Evolutionary conservation across 2,797 vertebrate species (phyloP).

Genomic region (Trematomus bernacchii): DNA sequence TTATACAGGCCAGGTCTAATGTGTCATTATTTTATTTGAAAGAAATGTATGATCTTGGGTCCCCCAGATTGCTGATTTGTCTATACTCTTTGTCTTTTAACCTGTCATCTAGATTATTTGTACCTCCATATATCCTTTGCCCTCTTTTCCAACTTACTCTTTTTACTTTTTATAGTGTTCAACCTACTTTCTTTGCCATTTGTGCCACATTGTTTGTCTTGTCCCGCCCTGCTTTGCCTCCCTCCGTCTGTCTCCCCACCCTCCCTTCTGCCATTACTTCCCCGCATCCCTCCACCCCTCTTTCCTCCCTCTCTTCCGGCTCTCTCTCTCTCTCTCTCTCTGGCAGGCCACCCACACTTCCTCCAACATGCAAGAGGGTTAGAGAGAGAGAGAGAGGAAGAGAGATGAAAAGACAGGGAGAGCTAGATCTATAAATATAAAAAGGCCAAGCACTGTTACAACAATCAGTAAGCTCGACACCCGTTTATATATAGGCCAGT

Average conservation of each 20-base stretch:
- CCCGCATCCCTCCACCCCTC: constrained; percentile 51
- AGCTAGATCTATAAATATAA: constrained; percentile 75
- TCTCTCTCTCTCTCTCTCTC: constrained; percentile 31
- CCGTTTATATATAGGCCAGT: constrained; percentile 71
- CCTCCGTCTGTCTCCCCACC: constrained; percentile 50
- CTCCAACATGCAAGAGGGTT: constrained; percentile 63
- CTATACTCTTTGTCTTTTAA: constrained; percentile 26
- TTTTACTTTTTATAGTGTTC: constrained; percentile 31
- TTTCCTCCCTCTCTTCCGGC: constrained; percentile 43
- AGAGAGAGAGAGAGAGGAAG: constrained; percentile 20
- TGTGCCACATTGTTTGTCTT: constrained; percentile 52
- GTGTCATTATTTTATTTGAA: neutral
- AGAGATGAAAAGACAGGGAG: constrained; percentile 28
- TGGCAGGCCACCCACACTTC: constrained; percentile 72
- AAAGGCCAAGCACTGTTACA: constrained; percentile 66
- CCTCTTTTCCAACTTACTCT: constrained; percentile 2
- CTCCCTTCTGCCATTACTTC: constrained; percentile 56
- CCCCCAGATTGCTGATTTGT: constrained; percentile 6
- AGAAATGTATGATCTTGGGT: neutral
- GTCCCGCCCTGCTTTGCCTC: constrained; percentile 54
- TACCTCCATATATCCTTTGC: constrained; percentile 11
- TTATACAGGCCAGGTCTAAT: constrained; percentile 8
- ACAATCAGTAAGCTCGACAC: constrained; percentile 60
- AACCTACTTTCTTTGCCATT: constrained; percentile 54
- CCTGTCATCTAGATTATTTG: constrained; percentile 14